Evolutionary conservation across 2,888 invertebrate genomes (phyloP), one percentile per base, ranked within the genome.

Genomic region (Himalopsyche anomala): DNA sequence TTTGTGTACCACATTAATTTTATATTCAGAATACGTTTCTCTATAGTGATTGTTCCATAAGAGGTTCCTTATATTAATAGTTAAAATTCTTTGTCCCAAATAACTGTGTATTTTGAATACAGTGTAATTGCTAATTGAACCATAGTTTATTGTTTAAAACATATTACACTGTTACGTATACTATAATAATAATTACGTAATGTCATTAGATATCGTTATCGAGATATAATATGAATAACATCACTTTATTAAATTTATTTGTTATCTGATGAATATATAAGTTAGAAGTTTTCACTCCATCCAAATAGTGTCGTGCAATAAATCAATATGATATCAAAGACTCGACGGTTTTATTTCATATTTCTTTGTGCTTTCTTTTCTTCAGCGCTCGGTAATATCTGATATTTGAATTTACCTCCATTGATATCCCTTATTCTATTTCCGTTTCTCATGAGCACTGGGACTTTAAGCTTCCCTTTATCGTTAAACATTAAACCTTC

Each of bases 311-410:
- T 62, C 62, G 62, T 62, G 19, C 9, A 62, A 62, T 62, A 62
- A 19, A 62, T 62, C 62, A 62, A 62, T 62, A 62, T 62, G 62
- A 62, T 62, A 19, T 62, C 62, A 62, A 62, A 62, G 19, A 11
- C 62, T 19, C 62, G 6, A 19, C 19, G 8, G 4, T 8, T 62
- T 62, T 62, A 62, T 62, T 62, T 62, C 62, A 62, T 62, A 62
- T 62, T 62, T 62, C 62, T 62, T 62, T 62, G 62, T 62, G 62
- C 19, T 19, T 62, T 62, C 62, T 62, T 62, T 62, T 28, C 62
- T 62, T 62, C 62, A 8, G 62, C 62, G 62, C 28, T 62, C 19
- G 62, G 62, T 62, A 62, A 62, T 62, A 62, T 28, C 62, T 62
- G 62, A 62, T 62, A 62, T 62, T 62, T 62, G 62, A 62, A 19